phyloP scores from a whole-genome alignment of 2,113 vertebrate genomes.

The Zapornia atra region DNA sequence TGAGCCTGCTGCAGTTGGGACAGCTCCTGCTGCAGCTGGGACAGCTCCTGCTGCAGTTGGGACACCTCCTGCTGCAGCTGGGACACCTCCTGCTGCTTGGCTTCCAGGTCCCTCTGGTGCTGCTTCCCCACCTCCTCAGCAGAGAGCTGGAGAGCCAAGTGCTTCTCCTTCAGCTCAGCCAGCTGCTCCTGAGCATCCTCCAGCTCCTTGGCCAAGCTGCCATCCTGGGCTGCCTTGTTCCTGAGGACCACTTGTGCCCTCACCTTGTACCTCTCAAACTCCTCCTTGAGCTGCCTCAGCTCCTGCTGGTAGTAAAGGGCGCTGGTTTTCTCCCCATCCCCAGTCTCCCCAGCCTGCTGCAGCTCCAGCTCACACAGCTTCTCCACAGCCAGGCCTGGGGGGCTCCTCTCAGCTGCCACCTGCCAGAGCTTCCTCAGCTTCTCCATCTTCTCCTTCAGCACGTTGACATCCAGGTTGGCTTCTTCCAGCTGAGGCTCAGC shows the following conservation, averaged over 20 bases:
- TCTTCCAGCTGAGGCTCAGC: constrained; percentile 77
- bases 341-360: constrained; percentile 36
- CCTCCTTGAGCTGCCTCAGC: constrained; percentile 90
- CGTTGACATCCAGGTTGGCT: constrained; percentile 77
- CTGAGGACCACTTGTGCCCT: constrained; percentile 91
- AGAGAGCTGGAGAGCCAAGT: constrained; percentile 85
- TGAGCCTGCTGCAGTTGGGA: constrained; percentile 79
- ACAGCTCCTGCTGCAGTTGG: constrained; percentile 75
- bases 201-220: constrained; percentile 84
- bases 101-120: constrained; percentile 77
- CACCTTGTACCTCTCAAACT: constrained; percentile 93
- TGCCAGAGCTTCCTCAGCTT: constrained; percentile 84
- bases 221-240: constrained; percentile 86
- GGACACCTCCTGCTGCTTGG: constrained; percentile 64
- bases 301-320: constrained; percentile 85
- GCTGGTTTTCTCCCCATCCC: constrained; percentile 75
- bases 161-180: constrained; percentile 88
- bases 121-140: constrained; percentile 78
- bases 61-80: constrained; percentile 76
- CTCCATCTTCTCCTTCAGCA: constrained; percentile 86
- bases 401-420: constrained; percentile 75
- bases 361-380: constrained; percentile 66
- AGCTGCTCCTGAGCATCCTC: constrained; percentile 89
- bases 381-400: constrained; percentile 72
- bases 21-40: constrained; percentile 66